Evolutionary conservation across 2,888 invertebrate species (phyloP), one percentile per base, ranked within the genome.

Genomic region (Cheilosia urbana): DNA sequence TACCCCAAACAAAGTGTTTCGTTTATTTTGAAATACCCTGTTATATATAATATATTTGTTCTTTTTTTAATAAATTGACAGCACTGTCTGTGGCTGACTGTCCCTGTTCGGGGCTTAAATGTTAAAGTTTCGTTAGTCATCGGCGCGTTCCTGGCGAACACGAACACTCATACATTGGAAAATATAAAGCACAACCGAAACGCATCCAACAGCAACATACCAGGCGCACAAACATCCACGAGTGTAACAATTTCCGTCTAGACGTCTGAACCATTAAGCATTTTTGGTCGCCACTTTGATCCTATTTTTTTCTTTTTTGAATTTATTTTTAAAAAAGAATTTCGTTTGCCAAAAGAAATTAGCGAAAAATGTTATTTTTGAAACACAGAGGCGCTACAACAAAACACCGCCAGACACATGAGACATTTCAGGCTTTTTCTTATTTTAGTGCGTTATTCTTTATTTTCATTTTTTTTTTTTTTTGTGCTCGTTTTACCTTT

Each of bases 191-290:
- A 47, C 27, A 53, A 30, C 42, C n/a, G 15, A 13, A 42, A 45
- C 30, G 37, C 58, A 57, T 37, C 55, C 51, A 40, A 15, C 15
- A n/a, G 24, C n/a, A 47, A 13, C 42, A 62, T 19, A 30, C 60
- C 24, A 60, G 55, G 58, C 63, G 51, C 51, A 72, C 53, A 19
- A 55, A 57, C 60, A 58, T 40, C 27, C 60, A 51, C 65, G 66
- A 66, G 72, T 72, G 66, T 53, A 71, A 55, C 60, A 60, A 80
- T 80, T 80, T 80, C 80, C 73, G 80, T 80, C 80, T 80, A 80
- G 80, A 80, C 80, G 73, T 73, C 73, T 73, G 80, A 80, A 68
- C 80, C 73, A 80, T 80, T 80, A 80, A 80, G 45, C 80, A 68
- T 60, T 80, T 79, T 45, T 72, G 71, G 71, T 72, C 78, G 78